Conservation (phyloP, 1,140 invertebrate species). For the Neuroterus valhalla region DNA sequence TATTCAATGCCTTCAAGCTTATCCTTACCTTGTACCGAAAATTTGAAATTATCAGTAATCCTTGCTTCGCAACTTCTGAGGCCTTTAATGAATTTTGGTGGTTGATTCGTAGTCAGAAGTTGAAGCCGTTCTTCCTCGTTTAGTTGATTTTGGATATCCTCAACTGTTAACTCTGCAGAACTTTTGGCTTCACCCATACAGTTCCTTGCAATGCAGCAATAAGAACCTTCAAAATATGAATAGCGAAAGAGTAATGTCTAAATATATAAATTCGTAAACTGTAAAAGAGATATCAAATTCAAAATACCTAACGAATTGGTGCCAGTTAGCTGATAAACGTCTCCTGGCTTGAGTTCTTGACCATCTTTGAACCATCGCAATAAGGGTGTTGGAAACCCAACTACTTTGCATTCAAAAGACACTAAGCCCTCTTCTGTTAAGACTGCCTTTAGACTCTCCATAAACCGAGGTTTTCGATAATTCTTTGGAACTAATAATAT, state of each 20-base stretch:
- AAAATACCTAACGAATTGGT: conserved; percentile 84
- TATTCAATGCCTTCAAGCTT: no score
- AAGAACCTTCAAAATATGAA: conserved; percentile 79
- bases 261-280: conserved; percentile 28
- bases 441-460: conserved; percentile 91
- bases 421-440: conserved; percentile 93
- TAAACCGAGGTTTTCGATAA: conserved; percentile 90
- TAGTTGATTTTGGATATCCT: conserved; percentile 92
- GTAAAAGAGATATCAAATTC: not conserved
- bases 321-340: conserved; percentile 93
- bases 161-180: conserved; percentile 89
- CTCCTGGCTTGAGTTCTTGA: conserved; percentile 91
- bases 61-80: conserved; percentile 88
- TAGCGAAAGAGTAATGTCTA: not conserved
- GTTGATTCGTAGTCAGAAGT: conserved; percentile 84
- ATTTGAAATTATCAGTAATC: conserved; percentile 87
- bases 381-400: conserved; percentile 90
- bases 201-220: conserved; percentile 92
- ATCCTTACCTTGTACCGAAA: conserved; percentile 84
- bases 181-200: conserved; percentile 94
- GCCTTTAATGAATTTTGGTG: conserved; percentile 87
- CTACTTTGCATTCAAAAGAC: conserved; percentile 94
- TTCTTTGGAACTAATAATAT: conserved; percentile 86
- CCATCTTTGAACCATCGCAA: conserved; percentile 94
- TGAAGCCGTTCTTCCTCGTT: conserved; percentile 89